phyloP scores from a whole-genome alignment of 2,113 vertebrate species.

The Epinephelus fuscoguttatus region DNA sequence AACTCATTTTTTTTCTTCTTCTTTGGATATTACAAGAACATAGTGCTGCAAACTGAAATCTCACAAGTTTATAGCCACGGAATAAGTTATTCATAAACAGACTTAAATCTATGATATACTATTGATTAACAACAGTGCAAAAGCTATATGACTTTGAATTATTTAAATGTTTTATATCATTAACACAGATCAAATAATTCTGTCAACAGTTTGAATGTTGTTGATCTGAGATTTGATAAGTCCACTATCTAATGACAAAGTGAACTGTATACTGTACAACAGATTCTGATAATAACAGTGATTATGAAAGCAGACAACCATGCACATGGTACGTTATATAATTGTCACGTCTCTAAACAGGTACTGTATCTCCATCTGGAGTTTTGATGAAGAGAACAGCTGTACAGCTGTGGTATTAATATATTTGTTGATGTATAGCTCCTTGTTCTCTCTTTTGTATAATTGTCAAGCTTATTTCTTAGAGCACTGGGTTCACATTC shows the following conservation, averaged over 20 bases:
- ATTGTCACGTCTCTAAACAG: constrained; percentile 42
- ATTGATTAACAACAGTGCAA: not conserved
- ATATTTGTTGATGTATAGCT: not conserved
- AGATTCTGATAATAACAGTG: constrained; percentile 44
- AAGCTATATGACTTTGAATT: not conserved
- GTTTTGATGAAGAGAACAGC: constrained; percentile 31
- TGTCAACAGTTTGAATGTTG: not conserved
- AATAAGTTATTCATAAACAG: not conserved
- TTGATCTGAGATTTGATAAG: constrained; percentile 14
- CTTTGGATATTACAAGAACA: constrained; percentile 41
- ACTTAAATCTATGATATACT: not conserved
- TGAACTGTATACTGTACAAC: not conserved
- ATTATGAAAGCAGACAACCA: constrained; percentile 46
- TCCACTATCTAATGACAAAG: not conserved
- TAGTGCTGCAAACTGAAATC: constrained; percentile 17
- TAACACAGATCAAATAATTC: not conserved
- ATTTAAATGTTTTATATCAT: not conserved
- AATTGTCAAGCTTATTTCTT: constrained; percentile 15
- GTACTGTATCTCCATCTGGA: constrained; percentile 58
- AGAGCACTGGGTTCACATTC: not conserved
- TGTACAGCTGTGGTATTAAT: constrained; percentile 29
- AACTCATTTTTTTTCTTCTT: constrained; percentile 50
- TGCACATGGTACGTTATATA: constrained; percentile 23
- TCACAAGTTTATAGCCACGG: constrained; percentile 1
- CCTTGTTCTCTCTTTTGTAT: constrained; percentile 8